These are phyloP conservation scores for Hephaestus fuliginosus DNA, from an alignment of 2,797 vertebrate species.

Conservation along the genomic window DNA sequence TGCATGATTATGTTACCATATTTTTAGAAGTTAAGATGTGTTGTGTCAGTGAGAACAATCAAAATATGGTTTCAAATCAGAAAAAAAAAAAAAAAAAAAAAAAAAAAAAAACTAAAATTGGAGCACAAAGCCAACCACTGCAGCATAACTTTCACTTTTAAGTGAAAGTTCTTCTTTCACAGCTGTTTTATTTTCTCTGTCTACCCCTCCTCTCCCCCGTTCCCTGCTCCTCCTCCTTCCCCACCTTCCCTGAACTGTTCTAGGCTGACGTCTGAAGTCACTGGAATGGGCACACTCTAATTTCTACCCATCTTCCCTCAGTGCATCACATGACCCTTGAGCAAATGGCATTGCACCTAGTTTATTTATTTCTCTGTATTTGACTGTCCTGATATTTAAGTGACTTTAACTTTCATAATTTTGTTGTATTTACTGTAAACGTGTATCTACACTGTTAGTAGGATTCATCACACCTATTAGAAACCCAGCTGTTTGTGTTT, in stretches of 20 bases:
- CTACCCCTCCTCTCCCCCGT: slow-evolving; percentile 61
- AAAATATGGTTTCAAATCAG: slow-evolving; percentile 40
- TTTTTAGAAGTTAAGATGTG: slow-evolving; percentile 39
- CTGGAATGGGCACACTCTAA: slow-evolving; percentile 97
- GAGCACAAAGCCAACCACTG: slow-evolving; percentile 38
- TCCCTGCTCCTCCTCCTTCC: background rate
- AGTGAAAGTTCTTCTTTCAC: slow-evolving; percentile 76
- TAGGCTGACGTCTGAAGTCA: slow-evolving; percentile 99
- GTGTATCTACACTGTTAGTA: slow-evolving; percentile 62
- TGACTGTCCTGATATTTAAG: slow-evolving; percentile 83
- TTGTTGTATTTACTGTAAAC: slow-evolving; percentile 72
- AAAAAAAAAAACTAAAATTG: slow-evolving; percentile 21
- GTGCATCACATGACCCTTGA: slow-evolving; percentile 89
- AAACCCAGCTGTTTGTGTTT: slow-evolving; percentile 40
- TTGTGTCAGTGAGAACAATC: slow-evolving; percentile 23
- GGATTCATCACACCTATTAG: slow-evolving; percentile 58
- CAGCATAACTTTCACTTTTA: slow-evolving; percentile 63
- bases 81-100: background rate
- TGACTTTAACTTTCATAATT: slow-evolving; percentile 72
- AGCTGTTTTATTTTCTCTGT: slow-evolving; percentile 82
- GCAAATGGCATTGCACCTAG: slow-evolving; percentile 86
- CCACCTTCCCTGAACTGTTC: slow-evolving; percentile 82
- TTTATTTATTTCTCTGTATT: slow-evolving; percentile 84
- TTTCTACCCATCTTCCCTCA: slow-evolving; percentile 86
- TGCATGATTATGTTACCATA: slow-evolving; percentile 43